Conservation (phyloP, 2,113 vertebrate genomes). For the Zootoca vivipara region DNA sequence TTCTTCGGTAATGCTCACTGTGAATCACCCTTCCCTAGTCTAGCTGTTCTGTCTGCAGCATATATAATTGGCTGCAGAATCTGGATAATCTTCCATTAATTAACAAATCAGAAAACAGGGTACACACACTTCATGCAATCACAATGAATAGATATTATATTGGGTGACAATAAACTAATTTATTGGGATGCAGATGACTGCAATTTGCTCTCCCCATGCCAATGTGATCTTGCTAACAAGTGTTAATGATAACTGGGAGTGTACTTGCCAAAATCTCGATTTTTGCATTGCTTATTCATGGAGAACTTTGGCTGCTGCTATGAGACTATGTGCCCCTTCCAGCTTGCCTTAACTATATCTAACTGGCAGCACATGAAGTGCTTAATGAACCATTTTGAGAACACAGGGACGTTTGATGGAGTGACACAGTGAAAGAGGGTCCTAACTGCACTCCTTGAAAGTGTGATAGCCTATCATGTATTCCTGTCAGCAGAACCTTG, state of each 20-base stretch:
- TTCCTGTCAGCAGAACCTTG: not conserved
- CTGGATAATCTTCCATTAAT: conserved; percentile 32
- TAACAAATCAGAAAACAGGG: conserved; percentile 39
- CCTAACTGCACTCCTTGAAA: not conserved
- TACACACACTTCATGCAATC: not conserved
- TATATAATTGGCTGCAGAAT: conserved; percentile 28
- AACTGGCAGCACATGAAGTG: not conserved
- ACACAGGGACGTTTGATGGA: conserved; percentile 32
- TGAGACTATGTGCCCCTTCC: conserved; percentile 20
- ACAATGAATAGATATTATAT: not conserved
- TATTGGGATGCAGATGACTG: conserved; percentile 12
- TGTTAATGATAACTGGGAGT: conserved; percentile 38
- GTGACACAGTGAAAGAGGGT: not conserved
- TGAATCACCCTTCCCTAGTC: conserved; percentile 15
- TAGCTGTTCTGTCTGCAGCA: not conserved
- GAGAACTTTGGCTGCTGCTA: conserved; percentile 7
- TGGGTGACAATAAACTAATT: conserved; percentile 26
- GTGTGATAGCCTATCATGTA: conserved; percentile 1
- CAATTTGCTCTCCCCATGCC: conserved; percentile 10
- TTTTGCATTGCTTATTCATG: conserved; percentile 26
- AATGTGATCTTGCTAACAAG: conserved; percentile 29
- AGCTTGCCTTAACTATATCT: not conserved
- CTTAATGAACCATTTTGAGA: conserved; percentile 23
- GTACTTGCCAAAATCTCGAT: not conserved
- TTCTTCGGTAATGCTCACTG: conserved; percentile 3